Percentiles rank a stretch among this genome's conserved stretches.
phyloP scores from a whole-genome alignment of 2,888 invertebrate species.

The Pseudococcus jackbeardsleyi region DNA sequence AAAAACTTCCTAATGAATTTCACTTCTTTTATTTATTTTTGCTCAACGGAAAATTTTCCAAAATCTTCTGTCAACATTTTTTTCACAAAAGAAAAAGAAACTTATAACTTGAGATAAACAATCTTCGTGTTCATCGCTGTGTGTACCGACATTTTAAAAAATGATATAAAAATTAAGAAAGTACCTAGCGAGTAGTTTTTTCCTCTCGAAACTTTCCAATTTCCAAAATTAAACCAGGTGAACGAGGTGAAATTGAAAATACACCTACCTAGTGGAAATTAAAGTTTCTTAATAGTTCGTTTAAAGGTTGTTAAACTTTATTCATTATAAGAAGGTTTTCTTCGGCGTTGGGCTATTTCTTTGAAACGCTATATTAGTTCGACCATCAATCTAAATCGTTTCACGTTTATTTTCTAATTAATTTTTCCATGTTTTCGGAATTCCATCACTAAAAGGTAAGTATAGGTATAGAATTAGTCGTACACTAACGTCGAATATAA shows the following conservation, averaged over 20 bases:
- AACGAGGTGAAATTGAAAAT: constrained; percentile 8
- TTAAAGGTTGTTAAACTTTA: constrained; percentile 39
- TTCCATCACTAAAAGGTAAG: background rate
- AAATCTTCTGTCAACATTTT: constrained; percentile 14
- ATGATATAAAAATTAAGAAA: background rate
- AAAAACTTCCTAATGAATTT: constrained; percentile 23
- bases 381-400: constrained; percentile 7
- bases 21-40: constrained; percentile 11
- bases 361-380: constrained; percentile 23
- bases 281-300: constrained; percentile 15
- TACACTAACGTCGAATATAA: background rate
- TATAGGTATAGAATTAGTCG: background rate
- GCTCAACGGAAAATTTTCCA: background rate
- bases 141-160: background rate
- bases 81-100: constrained; percentile 1
- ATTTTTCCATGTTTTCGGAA: constrained; percentile 3
- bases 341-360: background rate
- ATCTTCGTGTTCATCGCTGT: background rate
- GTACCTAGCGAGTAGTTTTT: background rate
- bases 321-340: constrained; percentile 6
- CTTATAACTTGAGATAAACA: background rate
- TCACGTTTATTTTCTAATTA: constrained; percentile 34
- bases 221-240: constrained; percentile 23
- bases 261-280: constrained; percentile 21
- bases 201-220: background rate